These are phyloP conservation scores for Heteronetta atricapilla DNA, from an alignment of 2,113 vertebrate species.

Conservation along the genomic window DNA sequence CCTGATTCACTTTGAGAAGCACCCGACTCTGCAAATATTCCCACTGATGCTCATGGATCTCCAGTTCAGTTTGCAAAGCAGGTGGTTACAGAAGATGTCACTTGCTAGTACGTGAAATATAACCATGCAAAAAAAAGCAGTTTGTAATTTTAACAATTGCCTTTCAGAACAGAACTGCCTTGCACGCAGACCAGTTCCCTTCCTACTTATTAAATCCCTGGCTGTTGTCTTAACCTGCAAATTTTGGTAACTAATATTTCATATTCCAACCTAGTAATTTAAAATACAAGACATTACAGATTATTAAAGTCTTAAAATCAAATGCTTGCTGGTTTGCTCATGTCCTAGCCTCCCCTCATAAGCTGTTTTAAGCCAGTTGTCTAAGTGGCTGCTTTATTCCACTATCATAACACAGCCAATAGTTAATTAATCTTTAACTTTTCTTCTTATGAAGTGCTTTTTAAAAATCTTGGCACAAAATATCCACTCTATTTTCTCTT, in stretches of 20 bases:
- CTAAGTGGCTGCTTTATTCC: constrained; percentile 37
- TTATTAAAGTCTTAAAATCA: constrained; percentile 50
- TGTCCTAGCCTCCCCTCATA: not conserved
- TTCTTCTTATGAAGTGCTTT: constrained; percentile 25
- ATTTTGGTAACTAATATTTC: constrained; percentile 26
- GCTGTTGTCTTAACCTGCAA: constrained; percentile 21
- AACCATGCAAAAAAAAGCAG: not conserved
- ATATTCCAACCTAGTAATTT: constrained; percentile 35
- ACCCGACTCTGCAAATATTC: constrained; percentile 23
- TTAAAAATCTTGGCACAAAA: constrained; percentile 47
- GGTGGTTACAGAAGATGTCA: constrained; percentile 33
- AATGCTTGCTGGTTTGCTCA: constrained; percentile 13
- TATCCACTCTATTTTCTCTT: constrained; percentile 23
- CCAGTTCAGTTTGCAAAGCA: not conserved
- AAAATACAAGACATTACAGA: constrained; percentile 17
- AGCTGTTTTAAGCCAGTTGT: constrained; percentile 29
- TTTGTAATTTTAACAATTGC: constrained; percentile 23
- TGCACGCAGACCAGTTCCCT: not conserved
- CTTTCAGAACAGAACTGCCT: not conserved
- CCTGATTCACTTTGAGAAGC: constrained; percentile 38
- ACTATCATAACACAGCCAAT: constrained; percentile 10
- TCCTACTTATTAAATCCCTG: not conserved
- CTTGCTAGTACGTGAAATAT: constrained; percentile 14
- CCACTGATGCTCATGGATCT: not conserved
- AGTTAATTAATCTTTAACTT: constrained; percentile 60